Evolutionary conservation across 2,113 vertebrate genomes (phyloP), one percentile per base, ranked within the genome.

Genomic region (Myocastor coypus): DNA sequence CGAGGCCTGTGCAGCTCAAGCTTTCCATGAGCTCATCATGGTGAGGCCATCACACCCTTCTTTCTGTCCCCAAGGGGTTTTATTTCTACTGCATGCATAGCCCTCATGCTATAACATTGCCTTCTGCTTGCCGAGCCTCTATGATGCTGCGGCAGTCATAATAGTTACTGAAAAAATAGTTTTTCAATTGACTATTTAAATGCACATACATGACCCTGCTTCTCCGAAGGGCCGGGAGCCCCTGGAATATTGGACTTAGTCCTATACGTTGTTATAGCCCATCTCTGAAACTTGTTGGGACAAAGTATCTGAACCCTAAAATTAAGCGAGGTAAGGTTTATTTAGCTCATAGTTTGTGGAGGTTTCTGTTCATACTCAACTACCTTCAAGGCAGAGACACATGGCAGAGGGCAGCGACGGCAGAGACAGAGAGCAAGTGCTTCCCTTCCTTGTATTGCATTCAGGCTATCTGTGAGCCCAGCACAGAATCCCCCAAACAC

Each of bases 161-260:
- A 22, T 20, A 57, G 42, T 69, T 80, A 61, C 59, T 77, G 17
- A 81, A 95, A 75, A 81, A 75, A 55, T 40, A 52, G 32, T 28
- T 94, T 81, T n/a, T 64, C 26, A 57, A 1, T 75, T 93, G 69
- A 94, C 5, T 94, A 71, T 87, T 89, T 95, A 40, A 96, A 91
- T 81, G 32, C 8, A 16, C 26, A 26, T 55, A 46, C 17, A 50
- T 37, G 28, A 91, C 0, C 82, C 52, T 88, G 17, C 46, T 66
- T 88, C 34, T 1, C 5, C 10, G 14, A 88, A 59, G 32, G 50
- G 19, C 24, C 40, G 19, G 87, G 40, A 40, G 11, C 11, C 73
- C 66, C 40, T 94, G 86, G 89, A 96, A 80, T 63, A 91, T 66
- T 66, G 59, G 37, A 24, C 16, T 40, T 17, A 9, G 34, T 19